A percentile compares a stretch with the other conserved stretches of the same genome.
phyloP scores from a whole-genome alignment of 2,797 vertebrate species.

The Halcyon badia region DNA sequence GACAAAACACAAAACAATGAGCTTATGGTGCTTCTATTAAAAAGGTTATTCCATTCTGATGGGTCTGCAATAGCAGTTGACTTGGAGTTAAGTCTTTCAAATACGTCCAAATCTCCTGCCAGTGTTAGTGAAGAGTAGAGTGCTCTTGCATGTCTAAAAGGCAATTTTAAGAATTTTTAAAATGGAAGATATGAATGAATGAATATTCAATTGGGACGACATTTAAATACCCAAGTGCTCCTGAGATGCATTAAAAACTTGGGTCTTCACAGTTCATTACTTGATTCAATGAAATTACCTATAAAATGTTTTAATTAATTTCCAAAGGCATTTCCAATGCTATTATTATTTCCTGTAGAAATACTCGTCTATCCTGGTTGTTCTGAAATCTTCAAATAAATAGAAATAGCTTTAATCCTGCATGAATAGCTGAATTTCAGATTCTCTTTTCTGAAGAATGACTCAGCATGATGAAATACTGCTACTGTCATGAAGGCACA shows the following conservation, averaged over 20 bases:
- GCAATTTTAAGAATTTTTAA: neutral
- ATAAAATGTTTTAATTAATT: constrained; percentile 74
- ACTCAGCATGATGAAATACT: constrained; percentile 46
- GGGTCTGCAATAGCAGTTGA: neutral
- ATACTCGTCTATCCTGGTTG: constrained; percentile 47
- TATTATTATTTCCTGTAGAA: constrained; percentile 43
- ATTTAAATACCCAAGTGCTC: neutral
- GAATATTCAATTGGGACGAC: neutral
- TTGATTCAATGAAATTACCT: constrained; percentile 65
- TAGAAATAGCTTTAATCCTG: constrained; percentile 50
- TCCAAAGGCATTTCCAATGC: constrained; percentile 40
- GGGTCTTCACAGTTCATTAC: constrained; percentile 41
- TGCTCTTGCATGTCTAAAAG: neutral
- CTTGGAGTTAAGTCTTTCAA: neutral
- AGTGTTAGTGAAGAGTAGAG: neutral
- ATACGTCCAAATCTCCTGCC: neutral
- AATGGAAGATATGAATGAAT: neutral
- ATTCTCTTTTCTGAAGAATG: constrained; percentile 48
- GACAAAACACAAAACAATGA: neutral
- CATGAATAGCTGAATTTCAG: constrained; percentile 38
- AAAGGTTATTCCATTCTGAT: neutral
- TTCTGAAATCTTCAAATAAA: constrained; percentile 60
- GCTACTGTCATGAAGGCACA: neutral
- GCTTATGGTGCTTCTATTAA: fast-evolving
- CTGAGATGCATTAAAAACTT: neutral